Evolutionary conservation across 2,888 invertebrate species (phyloP), one percentile per base, ranked within the genome.

Genomic region (Listrodromus nycthemerus): DNA sequence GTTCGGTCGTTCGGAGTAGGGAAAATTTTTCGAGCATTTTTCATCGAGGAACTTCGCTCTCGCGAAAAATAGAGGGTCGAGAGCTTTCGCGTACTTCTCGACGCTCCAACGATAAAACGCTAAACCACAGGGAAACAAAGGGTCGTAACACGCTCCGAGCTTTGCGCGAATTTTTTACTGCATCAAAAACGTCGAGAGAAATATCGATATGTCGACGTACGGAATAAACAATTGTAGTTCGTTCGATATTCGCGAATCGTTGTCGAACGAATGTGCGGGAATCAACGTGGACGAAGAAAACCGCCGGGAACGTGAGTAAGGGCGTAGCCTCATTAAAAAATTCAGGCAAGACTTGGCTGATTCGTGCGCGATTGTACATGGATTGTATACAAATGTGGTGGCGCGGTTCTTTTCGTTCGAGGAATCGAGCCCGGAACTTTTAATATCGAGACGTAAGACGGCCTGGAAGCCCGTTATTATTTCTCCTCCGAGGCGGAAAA

Each of bases 271-370:
- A 73, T 58, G 10, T 63, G 3, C 13, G 21, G 24, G 41, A 50
- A 69, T 50, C 8, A 30, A 21, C 1, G 10, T 50, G 7, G 37
- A 21, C 19, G 24, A 48, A 16, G 6, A 10, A 16, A 4, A 55
- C 6, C 58, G n/a, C 0, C 7, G 58, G 16, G 7, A 24, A 24
- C 4, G 16, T 6, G 1, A 61, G 16, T 30, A n/a, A 27, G 58
- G 30, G 58, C 21, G 58, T 61, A 55, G 37, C 63, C 83, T 83
- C 76, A 80, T 83, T 83, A 83, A 83, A 82, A 83, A 76, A 24
- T 41, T 33, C 71, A 76, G 52, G 73, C 73, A 76, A 77, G 63
- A 82, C 70, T 82, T 55, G 73, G 37, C 71, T 30, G 66, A 66
- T 83, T 61, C 55, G 63, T 63, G 16, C 3, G n/a, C 37, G 30